Base-by-base conservation (phyloP, 1,140 invertebrate genomes). In the Ectropis grisescens region DNA sequence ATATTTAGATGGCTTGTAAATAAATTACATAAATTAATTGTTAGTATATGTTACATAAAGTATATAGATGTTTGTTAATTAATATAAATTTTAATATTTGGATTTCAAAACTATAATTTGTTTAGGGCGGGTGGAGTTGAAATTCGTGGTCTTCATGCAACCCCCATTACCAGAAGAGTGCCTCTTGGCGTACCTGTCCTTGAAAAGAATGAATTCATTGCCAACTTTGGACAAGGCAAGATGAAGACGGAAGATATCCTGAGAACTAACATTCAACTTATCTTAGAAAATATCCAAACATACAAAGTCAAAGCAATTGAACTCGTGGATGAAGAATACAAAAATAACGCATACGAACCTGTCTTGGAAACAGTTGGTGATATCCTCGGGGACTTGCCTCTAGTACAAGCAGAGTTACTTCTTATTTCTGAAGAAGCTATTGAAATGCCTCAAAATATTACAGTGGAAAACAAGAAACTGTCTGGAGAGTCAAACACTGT, bases 81-180 rank as follows among this genome's bases (percentile, higher is more conserved):
- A n/a, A n/a, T n/a, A n/a, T n/a, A n/a, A n/a, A n/a, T n/a, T n/a
- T n/a, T n/a, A n/a, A n/a, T n/a, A n/a, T n/a, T n/a, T n/a, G n/a
- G n/a, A n/a, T n/a, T n/a, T n/a, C n/a, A n/a, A n/a, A n/a, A n/a
- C n/a, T n/a, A n/a, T n/a, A n/a, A n/a, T n/a, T n/a, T n/a, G n/a
- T 19, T 19, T 42, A 83, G 88, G 37, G 87, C 90, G 33, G 94
- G 93, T 19, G 93, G 93, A 31, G 89, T 97, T 9, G 92, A 95
- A 79, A 87, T 97, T 13, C 85, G 88, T 37, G 94, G 93, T 26
- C 70, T 97, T 0, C 90, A 91, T 51, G 92, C 92, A 0, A 93
- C 88, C 47, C 86, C 90, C 2, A 95, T 97, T 28, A 85, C 92
- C 4, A 86, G 88, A 38, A 86, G 84, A 13, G 84, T 87, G 41